These are phyloP conservation scores for Platyscelio sp. DNA, from an alignment of 2,888 invertebrate species.

Conservation along the genomic window DNA sequence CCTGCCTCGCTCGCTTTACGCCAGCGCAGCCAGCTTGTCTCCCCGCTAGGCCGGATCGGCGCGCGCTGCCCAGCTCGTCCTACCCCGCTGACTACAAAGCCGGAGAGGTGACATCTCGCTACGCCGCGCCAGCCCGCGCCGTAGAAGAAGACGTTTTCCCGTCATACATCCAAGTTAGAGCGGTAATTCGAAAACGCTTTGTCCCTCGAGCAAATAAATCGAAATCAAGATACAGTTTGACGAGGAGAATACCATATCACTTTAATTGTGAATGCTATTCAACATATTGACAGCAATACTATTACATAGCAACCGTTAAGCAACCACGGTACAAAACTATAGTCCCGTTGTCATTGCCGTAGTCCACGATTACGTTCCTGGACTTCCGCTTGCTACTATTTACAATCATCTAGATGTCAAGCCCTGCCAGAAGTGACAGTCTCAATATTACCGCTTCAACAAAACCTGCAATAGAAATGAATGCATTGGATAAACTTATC, in stretches of 20 bases:
- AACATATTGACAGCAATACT: background rate
- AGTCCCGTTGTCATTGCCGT: no score
- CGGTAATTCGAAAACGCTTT: background rate
- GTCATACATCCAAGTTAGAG: background rate
- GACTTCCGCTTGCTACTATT: no score
- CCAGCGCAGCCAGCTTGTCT: no score
- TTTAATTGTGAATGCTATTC: background rate
- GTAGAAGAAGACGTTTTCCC: background rate
- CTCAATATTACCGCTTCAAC: background rate
- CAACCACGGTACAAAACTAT: background rate
- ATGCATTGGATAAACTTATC: background rate
- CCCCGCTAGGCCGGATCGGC: background rate
- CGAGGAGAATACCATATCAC: background rate
- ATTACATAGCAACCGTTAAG: background rate
- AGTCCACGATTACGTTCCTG: no score
- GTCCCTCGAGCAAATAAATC: background rate
- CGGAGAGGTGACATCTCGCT: background rate
- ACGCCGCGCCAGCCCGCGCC: background rate
- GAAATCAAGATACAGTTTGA: background rate
- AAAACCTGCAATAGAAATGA: background rate
- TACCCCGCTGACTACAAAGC: background rate
- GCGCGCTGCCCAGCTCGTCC: background rate
- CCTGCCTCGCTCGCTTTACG: no score
- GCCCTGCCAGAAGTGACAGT: background rate
- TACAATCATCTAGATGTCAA: background rate